Conservation (phyloP, 2,888 invertebrate genomes). For the Mesorhabditis belari region DNA sequence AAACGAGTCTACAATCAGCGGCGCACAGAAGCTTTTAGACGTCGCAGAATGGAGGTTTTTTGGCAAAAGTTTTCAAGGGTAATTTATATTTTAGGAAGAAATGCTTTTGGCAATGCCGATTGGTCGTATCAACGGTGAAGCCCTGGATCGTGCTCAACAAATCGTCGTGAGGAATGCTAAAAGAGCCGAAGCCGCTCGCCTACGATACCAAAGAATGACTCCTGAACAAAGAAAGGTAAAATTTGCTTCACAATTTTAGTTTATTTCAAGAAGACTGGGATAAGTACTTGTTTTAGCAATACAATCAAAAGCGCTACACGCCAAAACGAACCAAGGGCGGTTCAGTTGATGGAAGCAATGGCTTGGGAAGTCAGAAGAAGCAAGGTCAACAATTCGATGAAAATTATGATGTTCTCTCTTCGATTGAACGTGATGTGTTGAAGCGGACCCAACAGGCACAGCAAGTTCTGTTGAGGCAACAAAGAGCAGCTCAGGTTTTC, state of each 20-base stretch:
- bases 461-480: constrained; percentile 28
- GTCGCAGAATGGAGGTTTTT: constrained; percentile 51
- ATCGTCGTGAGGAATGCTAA: constrained; percentile 50
- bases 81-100: too few relatives aligned
- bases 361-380: constrained; percentile 4
- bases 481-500: constrained; percentile 4
- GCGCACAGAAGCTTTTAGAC: constrained; percentile 47
- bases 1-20: constrained; percentile 49
- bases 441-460: constrained; percentile 51
- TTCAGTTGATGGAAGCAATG: neutral
- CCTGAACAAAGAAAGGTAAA: constrained; percentile 47
- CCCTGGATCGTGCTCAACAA: constrained; percentile 49
- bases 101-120: constrained; percentile 50
- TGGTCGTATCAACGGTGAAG: constrained; percentile 49
- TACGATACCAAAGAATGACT: constrained; percentile 49
- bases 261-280: neutral
- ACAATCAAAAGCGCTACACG: constrained; percentile 51
- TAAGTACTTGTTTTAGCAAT: constrained; percentile 14
- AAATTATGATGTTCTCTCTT: constrained; percentile 43
- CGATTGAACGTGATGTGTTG: constrained; percentile 47
- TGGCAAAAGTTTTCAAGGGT: too few relatives aligned
- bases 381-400: constrained; percentile 13
- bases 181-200: constrained; percentile 46
- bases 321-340: constrained; percentile 37
- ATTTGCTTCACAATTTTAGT: neutral